These are phyloP conservation scores for Caenorhabditis virilis DNA, from an alignment of 2,888 invertebrate genomes.

Conservation along the genomic window DNA sequence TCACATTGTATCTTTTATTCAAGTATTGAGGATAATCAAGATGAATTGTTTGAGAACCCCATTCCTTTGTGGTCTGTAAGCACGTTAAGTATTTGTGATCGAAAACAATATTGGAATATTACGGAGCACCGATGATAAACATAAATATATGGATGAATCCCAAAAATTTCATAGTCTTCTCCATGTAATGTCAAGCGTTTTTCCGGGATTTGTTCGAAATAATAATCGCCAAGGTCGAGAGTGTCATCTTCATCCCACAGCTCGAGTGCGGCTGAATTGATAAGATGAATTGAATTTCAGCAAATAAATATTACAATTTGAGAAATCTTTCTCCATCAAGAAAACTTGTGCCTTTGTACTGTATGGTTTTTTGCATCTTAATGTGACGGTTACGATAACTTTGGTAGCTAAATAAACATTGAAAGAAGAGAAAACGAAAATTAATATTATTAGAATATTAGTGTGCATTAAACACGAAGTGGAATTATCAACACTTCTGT, in stretches of 20 bases:
- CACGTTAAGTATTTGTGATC: too few species aligned
- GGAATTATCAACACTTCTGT: too few species aligned
- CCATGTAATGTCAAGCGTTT: conserved; percentile 3
- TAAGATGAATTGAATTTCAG: neutral
- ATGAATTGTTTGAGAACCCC: neutral
- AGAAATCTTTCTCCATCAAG: conserved; percentile 19
- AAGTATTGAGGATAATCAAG: conserved; percentile 4
- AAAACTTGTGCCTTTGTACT: conserved; percentile 4
- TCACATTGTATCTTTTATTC: conserved; percentile 6
- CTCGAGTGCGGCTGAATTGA: neutral
- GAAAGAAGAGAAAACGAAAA: too few species aligned
- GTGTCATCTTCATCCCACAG: conserved; percentile 26
- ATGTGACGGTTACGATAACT: neutral
- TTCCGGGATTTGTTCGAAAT: neutral
- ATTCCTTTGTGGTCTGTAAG: neutral
- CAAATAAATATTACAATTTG: conserved; percentile 2
- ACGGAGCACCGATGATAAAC: conserved; percentile 8
- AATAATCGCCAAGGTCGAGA: conserved; percentile 3
- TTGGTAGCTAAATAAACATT: neutral
- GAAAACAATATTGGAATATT: neutral
- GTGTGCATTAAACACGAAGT: too few species aligned
- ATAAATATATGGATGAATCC: conserved; percentile 19
- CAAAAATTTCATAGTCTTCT: conserved; percentile 15
- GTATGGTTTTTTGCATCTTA: neutral
- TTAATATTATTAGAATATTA: too few species aligned